A percentile compares a stretch with the other conserved stretches of the same genome.
phyloP scores from a whole-genome alignment of 2,797 vertebrate genomes.

The Delichon dasypus region DNA sequence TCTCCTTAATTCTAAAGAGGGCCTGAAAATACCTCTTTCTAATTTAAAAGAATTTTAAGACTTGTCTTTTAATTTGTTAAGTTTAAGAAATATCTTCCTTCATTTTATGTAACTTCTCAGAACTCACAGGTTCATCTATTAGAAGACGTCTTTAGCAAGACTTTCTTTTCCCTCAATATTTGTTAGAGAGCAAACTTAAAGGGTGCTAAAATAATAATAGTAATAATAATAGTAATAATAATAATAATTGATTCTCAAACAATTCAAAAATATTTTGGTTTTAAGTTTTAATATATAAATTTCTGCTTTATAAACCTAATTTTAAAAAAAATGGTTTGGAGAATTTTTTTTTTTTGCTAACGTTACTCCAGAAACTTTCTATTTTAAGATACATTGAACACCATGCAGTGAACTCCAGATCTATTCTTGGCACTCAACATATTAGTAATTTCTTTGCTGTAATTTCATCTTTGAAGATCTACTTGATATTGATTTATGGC shows the following conservation, averaged over 20 bases:
- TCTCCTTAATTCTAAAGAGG: neutral
- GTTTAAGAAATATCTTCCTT: neutral
- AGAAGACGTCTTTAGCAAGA: neutral
- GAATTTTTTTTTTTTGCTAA: neutral
- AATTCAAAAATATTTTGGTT: neutral
- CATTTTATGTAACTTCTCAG: neutral
- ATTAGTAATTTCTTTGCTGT: neutral
- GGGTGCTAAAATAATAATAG: accelerated
- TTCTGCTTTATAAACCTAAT: neutral
- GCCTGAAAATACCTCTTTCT: neutral
- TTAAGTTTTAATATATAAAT: neutral
- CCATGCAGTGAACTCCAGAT: neutral
- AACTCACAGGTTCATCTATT: neutral
- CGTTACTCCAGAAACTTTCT: neutral
- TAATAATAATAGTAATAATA: neutral
- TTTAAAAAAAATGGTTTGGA: accelerated
- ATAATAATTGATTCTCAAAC: neutral
- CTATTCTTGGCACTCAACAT: neutral
- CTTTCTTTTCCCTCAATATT: accelerated
- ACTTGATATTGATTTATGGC: neutral
- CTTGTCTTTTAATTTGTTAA: neutral
- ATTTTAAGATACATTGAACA: neutral
- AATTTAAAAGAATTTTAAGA: neutral
- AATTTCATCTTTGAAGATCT: neutral
- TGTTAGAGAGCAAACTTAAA: neutral